Conservation (phyloP, 1,140 invertebrate species). For the Bombus superbus region DNA sequence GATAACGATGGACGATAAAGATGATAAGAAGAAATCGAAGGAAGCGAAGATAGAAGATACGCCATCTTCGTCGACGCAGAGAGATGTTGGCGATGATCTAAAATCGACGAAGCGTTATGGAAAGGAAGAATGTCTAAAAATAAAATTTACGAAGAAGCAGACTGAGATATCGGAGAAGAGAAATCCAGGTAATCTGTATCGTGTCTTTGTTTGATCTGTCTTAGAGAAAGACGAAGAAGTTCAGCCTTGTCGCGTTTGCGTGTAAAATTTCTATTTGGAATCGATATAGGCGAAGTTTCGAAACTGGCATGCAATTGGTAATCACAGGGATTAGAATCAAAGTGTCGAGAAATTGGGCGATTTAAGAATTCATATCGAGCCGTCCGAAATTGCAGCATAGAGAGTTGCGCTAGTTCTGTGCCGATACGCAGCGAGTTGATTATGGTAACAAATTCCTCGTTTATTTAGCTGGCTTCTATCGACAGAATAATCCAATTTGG, state of each 20-base stretch:
- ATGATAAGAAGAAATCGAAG: neutral
- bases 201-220: no score
- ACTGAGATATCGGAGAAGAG: neutral
- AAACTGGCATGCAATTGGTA: no score
- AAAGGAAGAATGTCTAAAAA: no score
- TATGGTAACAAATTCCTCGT: neutral
- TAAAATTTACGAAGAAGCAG: neutral
- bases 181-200: constrained; percentile 2
- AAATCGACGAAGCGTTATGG: no score
- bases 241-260: no score
- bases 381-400: neutral
- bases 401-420: neutral
- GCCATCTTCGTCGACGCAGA: neutral
- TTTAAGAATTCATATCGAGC: no score
- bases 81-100: neutral
- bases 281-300: no score
- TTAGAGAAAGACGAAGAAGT: no score
- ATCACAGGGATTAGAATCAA: no score
- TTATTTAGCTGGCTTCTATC: neutral
- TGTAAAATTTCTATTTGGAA: no score
- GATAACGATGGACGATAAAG: no score
- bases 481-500: neutral
- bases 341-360: no score
- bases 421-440: neutral
- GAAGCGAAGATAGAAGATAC: accelerated